Evolutionary conservation across 2,888 invertebrate genomes (phyloP).

Genomic region (Dorcus parallelipipedus): DNA sequence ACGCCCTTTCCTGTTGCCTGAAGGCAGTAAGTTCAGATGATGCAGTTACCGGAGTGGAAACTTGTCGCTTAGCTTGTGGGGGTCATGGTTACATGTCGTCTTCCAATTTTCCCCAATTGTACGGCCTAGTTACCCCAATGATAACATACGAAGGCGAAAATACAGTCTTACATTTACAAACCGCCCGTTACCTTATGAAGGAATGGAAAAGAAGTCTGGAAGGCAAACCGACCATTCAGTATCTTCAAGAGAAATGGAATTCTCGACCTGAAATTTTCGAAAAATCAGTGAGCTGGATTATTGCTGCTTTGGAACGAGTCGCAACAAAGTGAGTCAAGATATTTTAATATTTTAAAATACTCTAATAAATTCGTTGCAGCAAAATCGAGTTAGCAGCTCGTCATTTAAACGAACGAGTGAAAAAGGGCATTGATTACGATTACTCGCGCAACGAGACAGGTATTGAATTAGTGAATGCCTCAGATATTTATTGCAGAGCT

Average conservation of each 20-base stretch:
- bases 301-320: slow-evolving; percentile 52
- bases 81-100: slow-evolving; percentile 93
- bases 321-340: slow-evolving; percentile 50
- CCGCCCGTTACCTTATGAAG: slow-evolving; percentile 81
- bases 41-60: slow-evolving; percentile 74
- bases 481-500: slow-evolving; percentile 82
- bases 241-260: slow-evolving; percentile 51
- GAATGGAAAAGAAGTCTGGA: slow-evolving; percentile 66
- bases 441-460: slow-evolving; percentile 88
- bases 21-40: slow-evolving; percentile 84
- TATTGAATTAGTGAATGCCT: slow-evolving; percentile 76
- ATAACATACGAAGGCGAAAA: slow-evolving; percentile 98
- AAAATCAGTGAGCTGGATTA: slow-evolving; percentile 46
- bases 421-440: slow-evolving; percentile 64
- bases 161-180: slow-evolving; percentile 88
- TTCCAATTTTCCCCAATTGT: slow-evolving; percentile 84
- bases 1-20: slow-evolving; percentile 86
- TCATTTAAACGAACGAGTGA: slow-evolving; percentile 67
- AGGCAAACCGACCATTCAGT: slow-evolving; percentile 67
- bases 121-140: slow-evolving; percentile 80
- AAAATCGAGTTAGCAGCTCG: slow-evolving; percentile 70
- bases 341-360: not conserved
- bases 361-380: slow-evolving; percentile 7
- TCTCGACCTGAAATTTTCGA: slow-evolving; percentile 32
- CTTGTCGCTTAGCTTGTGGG: slow-evolving; percentile 85